Percentiles rank a stretch among this genome's conserved stretches.
These are phyloP conservation scores for Dicaeum eximium DNA, from an alignment of 2,113 vertebrate species.

Conservation along the genomic window DNA sequence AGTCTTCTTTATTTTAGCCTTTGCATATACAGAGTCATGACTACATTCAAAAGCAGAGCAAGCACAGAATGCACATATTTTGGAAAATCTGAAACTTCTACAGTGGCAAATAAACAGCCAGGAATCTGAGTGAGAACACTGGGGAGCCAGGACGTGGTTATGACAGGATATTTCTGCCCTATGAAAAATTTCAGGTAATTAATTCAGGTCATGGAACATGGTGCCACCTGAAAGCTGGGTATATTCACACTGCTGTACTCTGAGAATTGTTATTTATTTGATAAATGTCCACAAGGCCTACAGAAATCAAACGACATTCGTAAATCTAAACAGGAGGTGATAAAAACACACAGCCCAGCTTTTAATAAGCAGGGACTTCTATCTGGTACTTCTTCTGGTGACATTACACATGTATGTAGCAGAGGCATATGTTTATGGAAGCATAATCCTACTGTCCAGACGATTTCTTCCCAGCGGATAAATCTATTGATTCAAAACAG, in stretches of 20 bases:
- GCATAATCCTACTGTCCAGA: neutral
- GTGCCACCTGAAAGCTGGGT: neutral
- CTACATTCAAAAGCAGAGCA: neutral
- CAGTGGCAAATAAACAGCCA: neutral
- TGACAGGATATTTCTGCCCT: neutral
- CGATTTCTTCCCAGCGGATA: neutral
- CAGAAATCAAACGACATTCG: neutral
- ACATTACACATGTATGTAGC: neutral
- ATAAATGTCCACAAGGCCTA: neutral
- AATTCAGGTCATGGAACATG: neutral
- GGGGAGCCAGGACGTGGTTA: fast-evolving
- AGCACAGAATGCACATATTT: neutral
- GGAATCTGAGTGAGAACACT: neutral
- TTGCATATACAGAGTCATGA: neutral
- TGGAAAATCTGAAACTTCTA: neutral
- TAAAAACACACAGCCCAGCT: neutral
- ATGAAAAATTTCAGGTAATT: neutral
- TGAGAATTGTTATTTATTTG: constrained; percentile 14
- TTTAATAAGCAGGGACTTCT: constrained; percentile 20
- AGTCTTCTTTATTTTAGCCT: neutral
- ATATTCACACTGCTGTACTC: neutral
- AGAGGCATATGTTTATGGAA: neutral
- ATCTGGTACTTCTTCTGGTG: neutral
- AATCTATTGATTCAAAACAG: neutral
- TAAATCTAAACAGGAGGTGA: constrained; percentile 8